Evolutionary conservation across 2,113 vertebrate species (phyloP).

Genomic region (Brachirus orientalis): DNA sequence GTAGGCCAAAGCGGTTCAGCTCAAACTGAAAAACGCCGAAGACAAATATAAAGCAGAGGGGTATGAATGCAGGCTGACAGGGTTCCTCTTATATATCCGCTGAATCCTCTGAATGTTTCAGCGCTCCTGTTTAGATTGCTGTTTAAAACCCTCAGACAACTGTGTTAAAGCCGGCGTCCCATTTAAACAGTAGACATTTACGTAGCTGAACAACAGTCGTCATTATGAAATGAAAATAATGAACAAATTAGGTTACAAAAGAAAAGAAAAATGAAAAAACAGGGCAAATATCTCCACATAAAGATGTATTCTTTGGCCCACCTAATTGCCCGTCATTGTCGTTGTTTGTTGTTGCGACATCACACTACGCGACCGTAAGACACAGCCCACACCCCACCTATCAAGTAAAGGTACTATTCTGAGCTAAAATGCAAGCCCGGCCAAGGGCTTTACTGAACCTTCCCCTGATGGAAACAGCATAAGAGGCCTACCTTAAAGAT

Average conservation of each 20-base stretch:
- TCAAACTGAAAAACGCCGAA: conserved; percentile 51
- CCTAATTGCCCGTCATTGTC: conserved; percentile 24
- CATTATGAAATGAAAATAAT: conserved; percentile 21
- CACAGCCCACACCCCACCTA: no score
- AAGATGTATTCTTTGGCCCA: conserved; percentile 11
- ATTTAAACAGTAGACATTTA: conserved; percentile 23
- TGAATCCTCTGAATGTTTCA: conserved; percentile 50
- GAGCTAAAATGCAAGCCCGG: no score
- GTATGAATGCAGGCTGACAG: conserved; percentile 7
- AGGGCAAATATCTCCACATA: not conserved
- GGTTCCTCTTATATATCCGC: conserved; percentile 36
- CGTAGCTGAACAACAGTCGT: conserved; percentile 35
- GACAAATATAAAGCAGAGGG: conserved; percentile 35
- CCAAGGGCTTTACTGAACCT: no score
- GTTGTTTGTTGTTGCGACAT: no score
- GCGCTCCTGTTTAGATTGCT: conserved; percentile 44
- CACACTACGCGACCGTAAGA: no score
- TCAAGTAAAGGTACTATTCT: no score
- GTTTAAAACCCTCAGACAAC: conserved; percentile 47
- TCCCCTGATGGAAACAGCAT: no score
- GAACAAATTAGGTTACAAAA: conserved; percentile 10
- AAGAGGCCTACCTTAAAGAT: no score
- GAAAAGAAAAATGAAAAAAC: not conserved
- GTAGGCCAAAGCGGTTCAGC: conserved; percentile 49
- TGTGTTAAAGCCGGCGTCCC: conserved; percentile 37